Percentiles rank a stretch among this genome's conserved stretches.
Conservation (phyloP, 2,113 vertebrate species). For the Lucifuga dentata region DNA sequence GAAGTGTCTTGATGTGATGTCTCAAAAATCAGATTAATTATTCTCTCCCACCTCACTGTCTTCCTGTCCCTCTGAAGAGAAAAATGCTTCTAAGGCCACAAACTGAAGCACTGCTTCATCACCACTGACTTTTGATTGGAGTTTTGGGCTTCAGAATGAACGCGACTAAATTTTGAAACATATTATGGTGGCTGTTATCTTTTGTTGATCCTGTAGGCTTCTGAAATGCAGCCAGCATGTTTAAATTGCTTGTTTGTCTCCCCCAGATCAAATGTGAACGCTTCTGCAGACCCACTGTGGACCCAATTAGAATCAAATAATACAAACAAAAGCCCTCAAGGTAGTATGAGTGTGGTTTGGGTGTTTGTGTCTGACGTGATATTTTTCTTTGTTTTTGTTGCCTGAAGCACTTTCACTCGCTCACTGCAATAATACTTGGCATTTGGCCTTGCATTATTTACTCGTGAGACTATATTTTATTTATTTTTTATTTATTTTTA, state of each 20-base stretch:
- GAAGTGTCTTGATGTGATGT: conserved; percentile 4
- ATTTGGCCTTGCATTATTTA: conserved; percentile 37
- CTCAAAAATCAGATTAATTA: not conserved
- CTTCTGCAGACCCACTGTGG: conserved; percentile 55
- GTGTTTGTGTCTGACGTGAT: conserved; percentile 52
- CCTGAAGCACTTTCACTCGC: conserved; percentile 23
- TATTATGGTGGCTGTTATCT: conserved; percentile 32
- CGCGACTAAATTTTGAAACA: conserved; percentile 26
- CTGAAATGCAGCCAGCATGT: conserved; percentile 40
- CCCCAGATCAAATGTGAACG: conserved; percentile 46
- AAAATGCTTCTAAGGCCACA: conserved; percentile 20
- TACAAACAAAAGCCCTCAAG: conserved; percentile 63
- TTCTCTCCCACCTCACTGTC: not conserved
- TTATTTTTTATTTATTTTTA: conserved; percentile 3
- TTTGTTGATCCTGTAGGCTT: conserved; percentile 53
- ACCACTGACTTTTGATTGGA: conserved; percentile 7
- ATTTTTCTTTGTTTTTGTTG: conserved; percentile 50
- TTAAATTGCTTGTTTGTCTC: conserved; percentile 37
- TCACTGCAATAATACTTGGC: conserved; percentile 19
- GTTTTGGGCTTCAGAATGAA: conserved; percentile 23
- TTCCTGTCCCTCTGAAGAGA: conserved; percentile 3
- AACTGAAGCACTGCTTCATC: conserved; percentile 8
- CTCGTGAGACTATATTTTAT: not conserved
- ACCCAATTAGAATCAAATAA: conserved; percentile 75
- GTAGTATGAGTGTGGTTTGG: conserved; percentile 41